phyloP scores from a whole-genome alignment of 2,113 vertebrate genomes.

The Pangasianodon hypophthalmus region DNA sequence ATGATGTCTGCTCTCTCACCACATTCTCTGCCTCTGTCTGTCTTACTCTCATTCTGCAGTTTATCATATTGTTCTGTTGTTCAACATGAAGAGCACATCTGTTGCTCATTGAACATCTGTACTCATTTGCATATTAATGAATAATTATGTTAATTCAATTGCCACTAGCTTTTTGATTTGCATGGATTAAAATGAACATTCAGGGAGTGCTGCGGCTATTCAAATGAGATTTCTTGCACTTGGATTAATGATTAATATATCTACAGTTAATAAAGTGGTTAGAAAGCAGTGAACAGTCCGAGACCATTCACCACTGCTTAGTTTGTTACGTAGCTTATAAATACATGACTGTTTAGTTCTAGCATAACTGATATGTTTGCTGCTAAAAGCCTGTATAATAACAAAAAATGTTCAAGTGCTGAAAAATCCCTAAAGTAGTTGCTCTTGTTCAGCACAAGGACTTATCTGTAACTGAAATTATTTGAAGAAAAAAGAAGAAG shows the following conservation, averaged over 20 bases:
- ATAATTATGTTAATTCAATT: constrained; percentile 77
- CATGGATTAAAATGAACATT: constrained; percentile 63
- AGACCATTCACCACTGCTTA: constrained; percentile 14
- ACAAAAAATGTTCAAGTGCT: neutral
- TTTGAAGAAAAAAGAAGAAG: neutral
- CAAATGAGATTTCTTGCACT: constrained; percentile 39
- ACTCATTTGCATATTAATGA: constrained; percentile 77
- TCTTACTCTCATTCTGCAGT: constrained; percentile 35
- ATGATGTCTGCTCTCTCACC: neutral
- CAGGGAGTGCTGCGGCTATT: constrained; percentile 43
- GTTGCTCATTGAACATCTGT: constrained; percentile 75
- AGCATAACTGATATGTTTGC: neutral
- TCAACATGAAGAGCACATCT: constrained; percentile 69
- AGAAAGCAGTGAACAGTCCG: constrained; percentile 10
- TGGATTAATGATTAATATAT: constrained; percentile 45
- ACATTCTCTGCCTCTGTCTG: constrained; percentile 1
- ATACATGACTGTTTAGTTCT: neutral
- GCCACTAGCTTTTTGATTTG: constrained; percentile 60
- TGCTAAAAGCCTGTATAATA: neutral
- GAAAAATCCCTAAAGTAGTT: neutral
- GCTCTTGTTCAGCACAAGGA: neutral
- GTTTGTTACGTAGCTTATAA: neutral
- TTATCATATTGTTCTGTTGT: constrained; percentile 65
- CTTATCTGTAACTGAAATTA: neutral
- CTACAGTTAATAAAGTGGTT: constrained; percentile 36